phyloP scores from a whole-genome alignment of 2,113 vertebrate species.

The Paedocypris sp. region DNA sequence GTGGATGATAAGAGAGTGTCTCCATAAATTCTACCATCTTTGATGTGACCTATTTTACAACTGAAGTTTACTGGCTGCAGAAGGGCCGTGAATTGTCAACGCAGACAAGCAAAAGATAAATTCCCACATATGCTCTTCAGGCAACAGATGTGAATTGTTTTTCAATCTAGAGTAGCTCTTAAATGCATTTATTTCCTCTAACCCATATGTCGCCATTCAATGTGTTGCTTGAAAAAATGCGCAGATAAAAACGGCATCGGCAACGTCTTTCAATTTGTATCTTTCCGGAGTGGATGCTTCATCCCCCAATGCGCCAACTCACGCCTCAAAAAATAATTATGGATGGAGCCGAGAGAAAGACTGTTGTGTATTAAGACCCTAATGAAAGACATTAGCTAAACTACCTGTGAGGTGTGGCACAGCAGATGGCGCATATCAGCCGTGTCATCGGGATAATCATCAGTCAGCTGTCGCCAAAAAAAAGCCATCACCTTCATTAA shows the following conservation, averaged over 20 bases:
- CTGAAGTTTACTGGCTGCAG: slow-evolving; percentile 7
- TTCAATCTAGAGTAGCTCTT: not conserved
- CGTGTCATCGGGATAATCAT: slow-evolving; percentile 27
- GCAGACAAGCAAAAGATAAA: slow-evolving; percentile 12
- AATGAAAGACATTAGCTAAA: not conserved
- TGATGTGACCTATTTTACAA: slow-evolving; percentile 9
- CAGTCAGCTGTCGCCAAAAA: slow-evolving; percentile 20
- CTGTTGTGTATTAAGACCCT: too few species aligned
- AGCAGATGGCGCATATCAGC: slow-evolving; percentile 26
- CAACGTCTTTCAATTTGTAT: not conserved
- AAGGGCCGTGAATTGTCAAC: slow-evolving; percentile 6
- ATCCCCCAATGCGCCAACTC: too few species aligned
- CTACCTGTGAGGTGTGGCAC: not conserved
- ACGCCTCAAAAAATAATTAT: too few species aligned
- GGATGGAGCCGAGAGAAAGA: too few species aligned
- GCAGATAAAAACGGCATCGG: not conserved
- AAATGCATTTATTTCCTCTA: not conserved
- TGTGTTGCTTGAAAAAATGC: not conserved
- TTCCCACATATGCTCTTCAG: not conserved
- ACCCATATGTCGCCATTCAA: slow-evolving; percentile 9
- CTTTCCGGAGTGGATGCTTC: too few species aligned
- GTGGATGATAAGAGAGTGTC: not conserved
- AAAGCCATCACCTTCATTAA: slow-evolving; percentile 7
- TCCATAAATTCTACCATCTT: slow-evolving; percentile 11
- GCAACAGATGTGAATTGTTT: slow-evolving; percentile 10